These are phyloP conservation scores for Bujurquina vittata DNA, from an alignment of 2,113 vertebrate genomes.

Conservation along the genomic window DNA sequence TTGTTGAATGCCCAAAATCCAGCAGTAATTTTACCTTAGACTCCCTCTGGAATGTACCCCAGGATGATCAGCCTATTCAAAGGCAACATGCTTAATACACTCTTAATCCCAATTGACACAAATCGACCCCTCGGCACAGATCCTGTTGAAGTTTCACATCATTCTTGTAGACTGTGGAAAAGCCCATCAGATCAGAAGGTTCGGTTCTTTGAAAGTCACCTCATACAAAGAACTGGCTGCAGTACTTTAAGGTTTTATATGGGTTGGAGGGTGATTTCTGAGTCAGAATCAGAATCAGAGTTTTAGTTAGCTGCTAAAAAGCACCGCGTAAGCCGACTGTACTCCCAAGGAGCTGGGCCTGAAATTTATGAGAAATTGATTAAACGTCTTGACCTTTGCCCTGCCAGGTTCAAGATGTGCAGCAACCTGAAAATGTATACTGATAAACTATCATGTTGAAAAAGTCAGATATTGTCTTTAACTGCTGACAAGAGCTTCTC, in stretches of 20 bases:
- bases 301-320: background rate
- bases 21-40: background rate
- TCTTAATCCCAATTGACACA: background rate
- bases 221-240: background rate
- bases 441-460: background rate
- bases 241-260: background rate
- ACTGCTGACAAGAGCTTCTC: background rate
- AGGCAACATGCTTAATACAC: background rate
- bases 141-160: background rate
- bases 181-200: background rate
- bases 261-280: background rate
- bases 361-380: background rate
- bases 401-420: background rate
- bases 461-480: background rate
- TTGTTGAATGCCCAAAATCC: background rate
- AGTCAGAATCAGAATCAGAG: background rate
- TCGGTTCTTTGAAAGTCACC: background rate
- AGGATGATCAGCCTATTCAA: slow-evolving; percentile 24
- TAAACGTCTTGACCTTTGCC: background rate
- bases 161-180: background rate
- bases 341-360: background rate
- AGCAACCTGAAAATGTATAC: background rate
- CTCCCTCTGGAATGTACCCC: no score
- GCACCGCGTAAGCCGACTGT: background rate
- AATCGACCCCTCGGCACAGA: background rate